These are phyloP conservation scores for Picus viridis DNA, from an alignment of 2,797 vertebrate genomes.

Conservation along the genomic window DNA sequence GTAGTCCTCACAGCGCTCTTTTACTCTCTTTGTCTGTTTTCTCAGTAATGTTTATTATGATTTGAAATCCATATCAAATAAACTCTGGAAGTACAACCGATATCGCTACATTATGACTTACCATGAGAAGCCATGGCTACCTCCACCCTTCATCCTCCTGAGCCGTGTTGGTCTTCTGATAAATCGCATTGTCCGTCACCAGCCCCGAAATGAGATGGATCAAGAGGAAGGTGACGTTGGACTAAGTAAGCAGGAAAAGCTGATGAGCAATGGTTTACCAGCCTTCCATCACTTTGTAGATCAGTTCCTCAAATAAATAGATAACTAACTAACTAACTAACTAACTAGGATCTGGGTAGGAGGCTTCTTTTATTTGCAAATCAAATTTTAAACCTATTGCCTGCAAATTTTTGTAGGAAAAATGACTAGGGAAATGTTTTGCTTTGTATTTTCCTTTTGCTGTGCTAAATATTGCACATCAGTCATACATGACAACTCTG, in stretches of 20 bases:
- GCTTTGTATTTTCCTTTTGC: background rate
- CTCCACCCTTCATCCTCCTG: constrained; percentile 90
- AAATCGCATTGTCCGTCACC: constrained; percentile 78
- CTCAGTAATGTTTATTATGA: constrained; percentile 92
- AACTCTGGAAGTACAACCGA: constrained; percentile 96
- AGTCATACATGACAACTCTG: background rate
- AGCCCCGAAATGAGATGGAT: constrained; percentile 72
- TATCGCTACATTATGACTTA: constrained; percentile 98
- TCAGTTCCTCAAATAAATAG: background rate
- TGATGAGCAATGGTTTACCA: background rate
- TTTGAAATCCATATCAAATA: constrained; percentile 90
- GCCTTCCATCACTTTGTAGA: background rate
- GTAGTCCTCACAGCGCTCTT: background rate
- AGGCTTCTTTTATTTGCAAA: background rate
- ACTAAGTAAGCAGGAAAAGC: constrained; percentile 86
- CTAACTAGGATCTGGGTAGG: no score
- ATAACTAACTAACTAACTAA: no score
- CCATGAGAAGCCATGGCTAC: constrained; percentile 92
- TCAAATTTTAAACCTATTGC: background rate
- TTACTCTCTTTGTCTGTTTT: background rate
- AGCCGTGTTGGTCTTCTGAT: constrained; percentile 84
- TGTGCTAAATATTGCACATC: background rate
- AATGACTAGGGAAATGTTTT: background rate
- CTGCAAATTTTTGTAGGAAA: background rate
- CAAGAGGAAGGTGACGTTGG: constrained; percentile 84